These are phyloP conservation scores for Thyatira batis DNA, from an alignment of 2,888 invertebrate species.

Conservation along the genomic window DNA sequence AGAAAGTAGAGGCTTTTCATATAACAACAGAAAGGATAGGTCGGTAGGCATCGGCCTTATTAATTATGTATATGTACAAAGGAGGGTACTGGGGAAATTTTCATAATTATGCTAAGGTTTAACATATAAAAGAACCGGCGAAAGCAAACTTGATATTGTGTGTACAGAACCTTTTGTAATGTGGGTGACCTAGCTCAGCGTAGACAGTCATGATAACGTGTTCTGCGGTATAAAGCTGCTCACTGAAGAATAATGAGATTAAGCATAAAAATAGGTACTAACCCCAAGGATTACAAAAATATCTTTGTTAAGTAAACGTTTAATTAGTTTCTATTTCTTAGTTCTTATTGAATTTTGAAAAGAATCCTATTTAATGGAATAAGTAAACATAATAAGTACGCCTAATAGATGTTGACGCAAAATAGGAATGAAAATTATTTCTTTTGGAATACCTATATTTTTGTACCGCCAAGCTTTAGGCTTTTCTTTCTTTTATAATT, in stretches of 20 bases:
- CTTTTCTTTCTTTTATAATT: too few species aligned
- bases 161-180: conserved; percentile 10
- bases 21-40: background rate
- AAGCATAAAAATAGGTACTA: background rate
- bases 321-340: too few species aligned
- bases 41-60: background rate
- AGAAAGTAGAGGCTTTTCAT: too few species aligned
- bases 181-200: conserved; percentile 13
- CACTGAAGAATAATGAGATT: background rate
- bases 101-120: conserved; percentile 26
- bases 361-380: too few species aligned
- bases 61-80: conserved; percentile 7
- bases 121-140: conserved; percentile 18
- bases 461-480: too few species aligned
- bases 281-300: background rate
- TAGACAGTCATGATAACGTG: conserved; percentile 2
- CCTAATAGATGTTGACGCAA: too few species aligned
- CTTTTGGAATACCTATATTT: too few species aligned
- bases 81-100: conserved; percentile 15
- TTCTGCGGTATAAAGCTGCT: background rate
- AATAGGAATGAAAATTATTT: too few species aligned
- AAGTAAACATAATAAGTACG: too few species aligned
- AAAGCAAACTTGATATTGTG: background rate
- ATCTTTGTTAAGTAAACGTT: background rate
- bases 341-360: background rate